These are phyloP conservation scores for Bungarus multicinctus DNA, from an alignment of 2,113 vertebrate species.

Conservation along the genomic window DNA sequence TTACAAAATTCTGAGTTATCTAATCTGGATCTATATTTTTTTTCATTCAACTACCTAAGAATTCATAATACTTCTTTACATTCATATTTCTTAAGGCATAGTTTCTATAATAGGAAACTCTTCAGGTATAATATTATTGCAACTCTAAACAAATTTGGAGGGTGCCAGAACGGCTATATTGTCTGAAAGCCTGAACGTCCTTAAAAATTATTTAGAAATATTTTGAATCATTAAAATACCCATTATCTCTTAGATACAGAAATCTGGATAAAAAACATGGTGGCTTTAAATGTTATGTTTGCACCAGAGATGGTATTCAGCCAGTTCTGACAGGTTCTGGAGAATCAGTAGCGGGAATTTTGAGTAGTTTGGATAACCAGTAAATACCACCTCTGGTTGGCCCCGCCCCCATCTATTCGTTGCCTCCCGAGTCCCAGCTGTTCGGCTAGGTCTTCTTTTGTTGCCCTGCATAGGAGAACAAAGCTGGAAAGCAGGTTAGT, in stretches of 20 bases:
- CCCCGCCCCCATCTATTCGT: too few relatives aligned
- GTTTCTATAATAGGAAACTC: neutral
- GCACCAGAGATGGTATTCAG: neutral
- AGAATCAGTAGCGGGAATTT: too few relatives aligned
- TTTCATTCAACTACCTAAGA: neutral
- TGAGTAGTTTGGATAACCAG: too few relatives aligned
- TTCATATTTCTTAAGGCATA: neutral
- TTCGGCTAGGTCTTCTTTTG: too few relatives aligned
- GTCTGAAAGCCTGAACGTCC: neutral
- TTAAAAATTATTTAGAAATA: neutral
- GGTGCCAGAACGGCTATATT: neutral
- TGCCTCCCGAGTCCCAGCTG: too few relatives aligned
- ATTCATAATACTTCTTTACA: neutral
- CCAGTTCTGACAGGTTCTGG: too few relatives aligned
- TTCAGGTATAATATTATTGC: neutral
- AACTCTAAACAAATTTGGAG: neutral
- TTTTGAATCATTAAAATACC: neutral
- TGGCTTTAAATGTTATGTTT: neutral
- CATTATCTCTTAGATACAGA: neutral
- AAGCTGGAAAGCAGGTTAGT: too few relatives aligned
- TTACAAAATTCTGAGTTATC: neutral
- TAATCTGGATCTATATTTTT: neutral
- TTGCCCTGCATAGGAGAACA: too few relatives aligned
- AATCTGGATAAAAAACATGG: neutral
- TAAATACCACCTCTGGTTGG: too few relatives aligned